These are phyloP conservation scores for Dendrophyllia cribrosa DNA, from an alignment of 64 coral and sea anemone genomes.

Conservation along the genomic window DNA sequence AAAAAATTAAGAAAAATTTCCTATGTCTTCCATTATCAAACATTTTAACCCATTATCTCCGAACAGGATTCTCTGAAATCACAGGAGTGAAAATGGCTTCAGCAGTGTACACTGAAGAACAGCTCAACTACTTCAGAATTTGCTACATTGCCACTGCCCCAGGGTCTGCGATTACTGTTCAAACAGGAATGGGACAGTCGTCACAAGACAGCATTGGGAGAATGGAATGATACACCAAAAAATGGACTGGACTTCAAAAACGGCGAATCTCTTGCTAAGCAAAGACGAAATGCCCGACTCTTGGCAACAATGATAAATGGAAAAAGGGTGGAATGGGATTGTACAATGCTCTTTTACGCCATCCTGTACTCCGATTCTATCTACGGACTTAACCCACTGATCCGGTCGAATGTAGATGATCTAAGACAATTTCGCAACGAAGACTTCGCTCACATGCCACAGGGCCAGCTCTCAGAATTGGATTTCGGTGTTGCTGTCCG, in stretches of 20 bases:
- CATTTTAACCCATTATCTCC: too few relatives aligned
- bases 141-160: conserved; percentile 14
- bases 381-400: neutral
- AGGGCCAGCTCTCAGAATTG: conserved; percentile 11
- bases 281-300: neutral
- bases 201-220: neutral
- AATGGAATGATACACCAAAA: neutral
- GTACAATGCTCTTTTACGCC: conserved; percentile 42
- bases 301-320: conserved; percentile 16
- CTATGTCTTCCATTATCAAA: too few relatives aligned
- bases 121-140: conserved; percentile 26
- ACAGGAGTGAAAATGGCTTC: neutral
- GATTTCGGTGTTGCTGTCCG: neutral
- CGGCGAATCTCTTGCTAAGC: neutral
- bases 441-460: conserved; percentile 42
- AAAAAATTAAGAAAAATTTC: too few relatives aligned
- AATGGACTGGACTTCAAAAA: conserved; percentile 28
- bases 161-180: neutral
- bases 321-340: conserved; percentile 9
- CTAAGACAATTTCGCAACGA: conserved; percentile 12
- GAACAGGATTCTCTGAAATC: too few relatives aligned
- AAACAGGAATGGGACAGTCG: conserved; percentile 1
- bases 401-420: neutral
- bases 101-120: neutral
- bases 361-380: conserved; percentile 8